Base-by-base conservation (phyloP, 2,888 invertebrate species). In the Leuctra nigra region DNA sequence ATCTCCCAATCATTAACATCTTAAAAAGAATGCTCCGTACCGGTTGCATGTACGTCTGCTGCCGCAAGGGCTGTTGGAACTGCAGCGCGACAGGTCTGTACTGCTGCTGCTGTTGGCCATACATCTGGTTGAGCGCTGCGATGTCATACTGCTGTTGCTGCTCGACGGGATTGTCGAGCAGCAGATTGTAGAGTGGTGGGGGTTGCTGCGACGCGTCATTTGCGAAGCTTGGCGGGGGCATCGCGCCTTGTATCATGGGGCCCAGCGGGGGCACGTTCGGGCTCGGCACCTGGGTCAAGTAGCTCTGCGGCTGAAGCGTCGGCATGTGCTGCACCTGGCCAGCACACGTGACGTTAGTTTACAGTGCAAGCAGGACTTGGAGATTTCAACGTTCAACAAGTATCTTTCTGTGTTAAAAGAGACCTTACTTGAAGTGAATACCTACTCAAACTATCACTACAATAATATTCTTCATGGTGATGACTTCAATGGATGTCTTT, bases 151-250 rank as follows among this genome's bases (percentile, higher is more conserved):
- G n/a, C 18, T 57, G 53, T 9, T 39, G 56, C 29, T 55, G 58
- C 55, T 57, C n/a, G n/a, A n/a, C n/a, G n/a, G n/a, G n/a, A 54
- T 18, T 33, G 25, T 16, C 53, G 11, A 54, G 33, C 48, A 75
- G 68, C n/a, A n/a, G 61, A 68, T 72, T 69, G 11, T 69, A 67
- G 9, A 71, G 64, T 60, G 68, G 72, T 57, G 76, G 76, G 14
- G 62, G 57, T 0, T 75, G 74, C 58, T 75, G 63, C 6, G 50
- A 9, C 13, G 9, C 25, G n/a, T 48, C 18, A 11, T 14, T 16
- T 18, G 18, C 20, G 18, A 50, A 33, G 7, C 14, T 13, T 36
- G 52, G 53, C 41, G 64, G 1, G 71, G 67, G 4, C 68, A 50
- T 61, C 9, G 53, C 50, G n/a, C 22, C 44, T 11, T 52, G 39